phyloP scores from a whole-genome alignment of 2,113 vertebrate genomes.

The Rhinoderma darwinii region DNA sequence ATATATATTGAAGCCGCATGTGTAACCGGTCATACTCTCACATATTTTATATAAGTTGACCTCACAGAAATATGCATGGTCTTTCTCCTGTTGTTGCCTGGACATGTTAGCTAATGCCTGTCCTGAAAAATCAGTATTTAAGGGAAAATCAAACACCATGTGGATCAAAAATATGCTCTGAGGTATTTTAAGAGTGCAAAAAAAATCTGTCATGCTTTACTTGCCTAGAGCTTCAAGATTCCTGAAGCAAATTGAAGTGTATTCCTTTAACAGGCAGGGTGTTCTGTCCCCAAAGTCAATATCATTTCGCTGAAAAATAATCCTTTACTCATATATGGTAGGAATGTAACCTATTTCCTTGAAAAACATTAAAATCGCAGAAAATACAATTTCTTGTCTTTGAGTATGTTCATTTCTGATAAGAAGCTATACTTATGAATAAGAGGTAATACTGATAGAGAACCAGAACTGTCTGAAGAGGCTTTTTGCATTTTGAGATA shows the following conservation, averaged over 20 bases:
- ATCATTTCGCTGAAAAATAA: not conserved
- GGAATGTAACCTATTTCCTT: constrained; percentile 12
- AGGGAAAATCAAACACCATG: constrained; percentile 50
- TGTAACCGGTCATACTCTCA: too few relatives aligned
- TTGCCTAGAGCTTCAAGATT: constrained; percentile 43
- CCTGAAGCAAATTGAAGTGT: constrained; percentile 11
- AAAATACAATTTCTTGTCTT: constrained; percentile 17
- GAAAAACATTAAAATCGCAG: not conserved
- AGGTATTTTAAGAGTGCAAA: constrained; percentile 29
- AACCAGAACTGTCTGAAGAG: constrained; percentile 17
- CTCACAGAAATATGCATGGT: constrained; percentile 44
- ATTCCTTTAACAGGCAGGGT: not conserved
- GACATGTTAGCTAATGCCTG: constrained; percentile 36
- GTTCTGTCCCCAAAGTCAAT: not conserved
- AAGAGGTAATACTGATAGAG: not conserved
- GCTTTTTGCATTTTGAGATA: not conserved
- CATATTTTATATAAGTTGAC: too few relatives aligned
- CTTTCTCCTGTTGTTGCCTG: constrained; percentile 27
- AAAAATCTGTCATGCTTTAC: not conserved
- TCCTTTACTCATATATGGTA: not conserved
- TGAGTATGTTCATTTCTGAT: constrained; percentile 17
- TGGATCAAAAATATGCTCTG: constrained; percentile 40
- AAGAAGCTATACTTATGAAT: not conserved
- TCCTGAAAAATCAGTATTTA: constrained; percentile 34
- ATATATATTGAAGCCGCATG: too few relatives aligned